Evolutionary conservation across 2,888 invertebrate genomes (phyloP).

Genomic region (Ctenicera cuprea): DNA sequence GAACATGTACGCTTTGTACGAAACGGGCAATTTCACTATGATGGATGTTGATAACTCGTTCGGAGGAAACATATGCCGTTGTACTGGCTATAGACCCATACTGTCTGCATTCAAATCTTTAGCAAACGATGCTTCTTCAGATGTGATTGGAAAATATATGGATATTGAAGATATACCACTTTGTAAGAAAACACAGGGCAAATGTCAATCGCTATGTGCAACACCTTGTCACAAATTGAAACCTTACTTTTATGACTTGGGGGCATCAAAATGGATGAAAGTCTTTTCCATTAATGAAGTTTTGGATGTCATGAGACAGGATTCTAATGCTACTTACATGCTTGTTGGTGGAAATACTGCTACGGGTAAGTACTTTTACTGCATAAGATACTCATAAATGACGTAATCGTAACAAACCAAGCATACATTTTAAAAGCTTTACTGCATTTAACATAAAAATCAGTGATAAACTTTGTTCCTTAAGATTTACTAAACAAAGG

Average conservation of each 20-base stretch:
- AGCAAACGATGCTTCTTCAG: slow-evolving; percentile 70
- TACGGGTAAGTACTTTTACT: slow-evolving; percentile 79
- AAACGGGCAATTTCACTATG: slow-evolving; percentile 73
- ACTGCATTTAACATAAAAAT: too few species aligned
- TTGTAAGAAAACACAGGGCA: slow-evolving; percentile 58
- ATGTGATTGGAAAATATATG: slow-evolving; percentile 63
- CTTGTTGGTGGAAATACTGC: slow-evolving; percentile 86
- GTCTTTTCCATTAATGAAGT: slow-evolving; percentile 75
- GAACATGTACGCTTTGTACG: slow-evolving; percentile 79
- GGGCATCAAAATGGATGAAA: slow-evolving; percentile 76
- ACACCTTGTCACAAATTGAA: slow-evolving; percentile 70
- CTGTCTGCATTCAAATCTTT: slow-evolving; percentile 79
- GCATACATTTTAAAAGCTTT: neutral
- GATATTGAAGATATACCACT: slow-evolving; percentile 73
- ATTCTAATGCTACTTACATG: slow-evolving; percentile 72
- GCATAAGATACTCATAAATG: too few species aligned
- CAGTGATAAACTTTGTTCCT: too few species aligned
- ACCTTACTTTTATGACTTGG: slow-evolving; percentile 68
- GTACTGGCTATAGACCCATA: slow-evolving; percentile 82
- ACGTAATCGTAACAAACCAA: neutral
- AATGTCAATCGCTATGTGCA: slow-evolving; percentile 60
- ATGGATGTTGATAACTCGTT: slow-evolving; percentile 81
- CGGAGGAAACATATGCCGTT: slow-evolving; percentile 83
- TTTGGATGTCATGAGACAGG: slow-evolving; percentile 74
- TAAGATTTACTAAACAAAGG: too few species aligned